Percentiles rank a stretch among this genome's conserved stretches.
phyloP scores from a whole-genome alignment of 2,888 invertebrate genomes.

The Pristionchus fissidentatus region DNA sequence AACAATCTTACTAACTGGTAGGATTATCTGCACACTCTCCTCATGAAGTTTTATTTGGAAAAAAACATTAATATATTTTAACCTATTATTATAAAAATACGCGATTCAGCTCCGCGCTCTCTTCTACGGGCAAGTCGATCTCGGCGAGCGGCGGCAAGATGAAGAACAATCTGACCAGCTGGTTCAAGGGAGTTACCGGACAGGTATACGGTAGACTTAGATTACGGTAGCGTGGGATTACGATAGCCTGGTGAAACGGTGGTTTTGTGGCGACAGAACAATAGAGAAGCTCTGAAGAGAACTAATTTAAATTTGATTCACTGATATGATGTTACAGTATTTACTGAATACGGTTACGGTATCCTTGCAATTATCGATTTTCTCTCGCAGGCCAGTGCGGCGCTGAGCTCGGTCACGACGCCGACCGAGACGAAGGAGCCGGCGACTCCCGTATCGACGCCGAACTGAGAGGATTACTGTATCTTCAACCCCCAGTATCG shows the following conservation, averaged over 20 bases:
- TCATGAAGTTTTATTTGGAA: too few species aligned
- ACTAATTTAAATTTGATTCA: too few species aligned
- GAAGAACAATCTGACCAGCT: constrained; percentile 64
- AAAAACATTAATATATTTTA: too few species aligned
- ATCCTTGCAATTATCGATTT: neutral
- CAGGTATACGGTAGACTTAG: constrained; percentile 36
- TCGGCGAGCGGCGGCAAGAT: constrained; percentile 63
- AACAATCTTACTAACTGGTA: too few species aligned
- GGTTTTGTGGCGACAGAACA: neutral
- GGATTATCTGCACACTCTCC: too few species aligned
- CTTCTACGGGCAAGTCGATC: constrained; percentile 68
- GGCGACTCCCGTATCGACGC: neutral
- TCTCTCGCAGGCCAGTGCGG: constrained; percentile 5
- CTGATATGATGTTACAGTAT: too few species aligned
- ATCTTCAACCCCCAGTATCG: neutral
- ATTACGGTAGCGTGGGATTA: too few species aligned
- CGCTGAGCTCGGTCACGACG: neutral
- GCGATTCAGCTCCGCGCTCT: constrained; percentile 54
- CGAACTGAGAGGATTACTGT: constrained; percentile 19
- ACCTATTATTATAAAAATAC: too few species aligned
- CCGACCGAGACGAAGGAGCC: constrained; percentile 5
- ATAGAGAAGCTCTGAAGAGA: constrained; percentile 7
- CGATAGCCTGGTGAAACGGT: neutral
- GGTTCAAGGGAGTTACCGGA: constrained; percentile 59
- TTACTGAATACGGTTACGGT: neutral